Conservation (phyloP, 2,888 invertebrate species). For the Alloscopus bannaensis region DNA sequence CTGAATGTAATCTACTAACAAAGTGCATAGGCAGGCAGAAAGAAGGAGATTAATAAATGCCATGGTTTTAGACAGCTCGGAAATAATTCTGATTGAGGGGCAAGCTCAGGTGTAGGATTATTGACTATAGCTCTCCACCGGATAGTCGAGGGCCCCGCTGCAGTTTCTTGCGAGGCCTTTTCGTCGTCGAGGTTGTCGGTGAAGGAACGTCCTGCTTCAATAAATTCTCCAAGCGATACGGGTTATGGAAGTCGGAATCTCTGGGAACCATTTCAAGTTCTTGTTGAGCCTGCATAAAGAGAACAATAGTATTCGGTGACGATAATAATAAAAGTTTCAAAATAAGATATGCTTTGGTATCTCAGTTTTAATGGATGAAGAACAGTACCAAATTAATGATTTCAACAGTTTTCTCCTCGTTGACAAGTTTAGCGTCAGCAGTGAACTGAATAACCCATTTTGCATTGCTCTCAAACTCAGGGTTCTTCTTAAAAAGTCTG, state of each 20-base stretch:
- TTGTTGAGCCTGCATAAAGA: slow-evolving; percentile 66
- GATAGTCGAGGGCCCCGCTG: slow-evolving; percentile 67
- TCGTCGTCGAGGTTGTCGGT: slow-evolving; percentile 62
- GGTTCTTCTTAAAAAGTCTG: slow-evolving; percentile 64
- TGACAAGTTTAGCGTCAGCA: slow-evolving; percentile 56
- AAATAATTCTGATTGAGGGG: no score
- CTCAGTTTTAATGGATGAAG: no score
- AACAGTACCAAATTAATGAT: slow-evolving; percentile 63
- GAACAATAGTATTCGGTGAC: neutral
- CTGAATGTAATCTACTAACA: no score
- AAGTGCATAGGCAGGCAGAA: no score
- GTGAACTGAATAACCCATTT: slow-evolving; percentile 68
- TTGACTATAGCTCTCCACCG: slow-evolving; percentile 58
- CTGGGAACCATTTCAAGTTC: slow-evolving; percentile 68
- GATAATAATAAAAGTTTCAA: neutral
- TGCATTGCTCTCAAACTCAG: slow-evolving; percentile 64
- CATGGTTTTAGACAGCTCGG: no score
- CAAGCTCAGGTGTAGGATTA: no score
- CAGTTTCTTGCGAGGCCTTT: slow-evolving; percentile 67
- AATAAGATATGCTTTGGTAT: neutral
- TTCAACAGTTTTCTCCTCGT: slow-evolving; percentile 65
- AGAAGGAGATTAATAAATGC: no score
- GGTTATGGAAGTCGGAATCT: slow-evolving; percentile 68
- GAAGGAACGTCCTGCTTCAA: slow-evolving; percentile 50
- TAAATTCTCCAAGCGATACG: slow-evolving; percentile 61